Evolutionary conservation across 2,113 vertebrate species (phyloP), one percentile per base, ranked within the genome.

Genomic region (Mirza zaza): DNA sequence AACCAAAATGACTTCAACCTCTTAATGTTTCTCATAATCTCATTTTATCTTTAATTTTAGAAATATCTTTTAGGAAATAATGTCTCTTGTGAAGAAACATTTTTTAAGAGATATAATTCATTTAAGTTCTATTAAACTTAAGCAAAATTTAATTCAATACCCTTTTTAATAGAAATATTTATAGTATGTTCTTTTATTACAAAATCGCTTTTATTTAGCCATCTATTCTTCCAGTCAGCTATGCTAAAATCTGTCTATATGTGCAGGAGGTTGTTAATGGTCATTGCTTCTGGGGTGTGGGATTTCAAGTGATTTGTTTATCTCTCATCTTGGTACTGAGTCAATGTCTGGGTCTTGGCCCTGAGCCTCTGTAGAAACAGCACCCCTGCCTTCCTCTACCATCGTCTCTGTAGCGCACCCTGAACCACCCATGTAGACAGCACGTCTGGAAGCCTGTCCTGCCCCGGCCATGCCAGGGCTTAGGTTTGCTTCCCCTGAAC

Each of bases 51-150:
- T 91, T 67, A 83, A 65, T 36, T 23, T 87, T 91, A 73, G 55
- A 93, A 73, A 57, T 63, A 82, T 61, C 21, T 93, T 95, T 96
- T 55, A 94, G 29, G 39, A 81, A 95, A 94, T 61, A 81, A 52
- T 65, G 20, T 76, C 34, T 94, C 42, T 63, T 92, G 8, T 48
- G 45, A 80, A 48, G 70, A 57, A 82, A 63, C 1, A 71, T 91
- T 83, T 82, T 86, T 91, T 34, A 5, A 10, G 83, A 91, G 57
- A 45, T 52, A 48, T 20, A 55, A 81, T 71, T 85, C 65, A 83
- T 96, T 92, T 52, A 94, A 80, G n/a, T 97, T 97, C 57, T 68
- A 8, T 91, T 97, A 94, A 63, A 86, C 36, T 71, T 81, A 91
- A 79, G 68, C 59, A 90, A 71, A 95, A 70, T 20, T 85, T 11